Percentiles rank a stretch among this genome's conserved stretches.
Evolutionary conservation across 2,888 invertebrate species (phyloP).

Genomic region (Osedax frankpressi): DNA sequence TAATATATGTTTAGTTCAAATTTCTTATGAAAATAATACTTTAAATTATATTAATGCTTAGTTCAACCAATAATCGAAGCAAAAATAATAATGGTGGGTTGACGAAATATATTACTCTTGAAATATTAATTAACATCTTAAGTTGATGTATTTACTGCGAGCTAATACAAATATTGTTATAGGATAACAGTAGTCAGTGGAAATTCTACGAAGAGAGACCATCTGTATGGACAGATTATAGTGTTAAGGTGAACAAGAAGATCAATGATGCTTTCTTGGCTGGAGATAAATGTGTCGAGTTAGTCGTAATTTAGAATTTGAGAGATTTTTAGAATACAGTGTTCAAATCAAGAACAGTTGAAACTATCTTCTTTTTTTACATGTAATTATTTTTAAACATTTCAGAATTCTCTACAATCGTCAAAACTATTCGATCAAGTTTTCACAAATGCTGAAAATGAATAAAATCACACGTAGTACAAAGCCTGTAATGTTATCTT

Average conservation of each 20-base stretch:
- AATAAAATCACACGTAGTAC: not conserved
- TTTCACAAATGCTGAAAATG: not conserved
- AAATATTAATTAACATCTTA: no score
- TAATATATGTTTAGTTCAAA: not conserved
- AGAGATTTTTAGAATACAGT: no score
- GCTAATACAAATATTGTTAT: no score
- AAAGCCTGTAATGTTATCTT: not conserved
- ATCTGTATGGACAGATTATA: not conserved
- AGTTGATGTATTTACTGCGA: no score
- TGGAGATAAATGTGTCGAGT: not conserved
- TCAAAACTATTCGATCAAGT: not conserved
- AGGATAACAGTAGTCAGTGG: not conserved
- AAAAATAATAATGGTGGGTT: no score
- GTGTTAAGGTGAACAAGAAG: not conserved
- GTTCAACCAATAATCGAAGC: no score
- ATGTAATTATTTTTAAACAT: not conserved
- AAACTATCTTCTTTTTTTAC: not conserved
- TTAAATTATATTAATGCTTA: no score
- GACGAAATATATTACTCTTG: no score
- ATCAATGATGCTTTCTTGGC: not conserved
- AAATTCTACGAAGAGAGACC: not conserved
- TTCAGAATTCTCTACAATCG: not conserved
- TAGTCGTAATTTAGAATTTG: not conserved
- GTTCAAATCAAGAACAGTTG: no score
- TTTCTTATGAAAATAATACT: no score